Evolutionary conservation across 2,113 vertebrate species (phyloP), one percentile per base, ranked within the genome.

Genomic region (Cricetomys ansorgei): DNA sequence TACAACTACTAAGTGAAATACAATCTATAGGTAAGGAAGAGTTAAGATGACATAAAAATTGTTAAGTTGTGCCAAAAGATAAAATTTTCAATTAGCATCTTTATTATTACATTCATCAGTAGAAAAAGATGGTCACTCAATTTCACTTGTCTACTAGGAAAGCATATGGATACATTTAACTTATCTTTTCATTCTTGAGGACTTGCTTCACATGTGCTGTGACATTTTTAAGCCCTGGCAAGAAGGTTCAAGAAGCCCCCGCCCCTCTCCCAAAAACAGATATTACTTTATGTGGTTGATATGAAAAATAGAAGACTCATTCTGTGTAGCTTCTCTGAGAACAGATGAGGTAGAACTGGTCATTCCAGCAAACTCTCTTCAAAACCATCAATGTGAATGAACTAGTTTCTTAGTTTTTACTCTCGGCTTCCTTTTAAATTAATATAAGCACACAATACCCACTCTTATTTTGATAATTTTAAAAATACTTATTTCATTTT

Each of bases 1-100:
- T 88, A 65, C 59, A 87, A 84, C 43, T 90, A 88, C 19, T 83
- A 59, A 43, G 27, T 93, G 13, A 95, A 85, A 64, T 65, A 84
- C 93, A 91, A 76, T 85, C 37, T 76, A 23, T 85, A 45, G 13
- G 7, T 86, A 23, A 92, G 53, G 12, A 12, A 69, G 57, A 16
- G 80, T 77, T 95, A 93, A 92, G 95, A 55, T 72, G 3, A 25
- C 31, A 48, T 19, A 91, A 65, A n/a, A 53, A 29, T 96, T 94
- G 34, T 40, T 19, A 90, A 94, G 96, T 72, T 65, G 27, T 64
- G 45, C 48, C 73, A 48, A 43, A 94, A 79, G 70, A 55, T 62
- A 73, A 75, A 64, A 88, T 86, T 64, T 3, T 83, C 84, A 92
- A 57, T 72, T 65, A 83, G n/a, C 72, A 67, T 83, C 45, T 91